Percentiles rank a stretch among this genome's conserved stretches.
Conservation (phyloP, 92 coral and sea anemone genomes). For the Epizoanthus illoricatus region DNA sequence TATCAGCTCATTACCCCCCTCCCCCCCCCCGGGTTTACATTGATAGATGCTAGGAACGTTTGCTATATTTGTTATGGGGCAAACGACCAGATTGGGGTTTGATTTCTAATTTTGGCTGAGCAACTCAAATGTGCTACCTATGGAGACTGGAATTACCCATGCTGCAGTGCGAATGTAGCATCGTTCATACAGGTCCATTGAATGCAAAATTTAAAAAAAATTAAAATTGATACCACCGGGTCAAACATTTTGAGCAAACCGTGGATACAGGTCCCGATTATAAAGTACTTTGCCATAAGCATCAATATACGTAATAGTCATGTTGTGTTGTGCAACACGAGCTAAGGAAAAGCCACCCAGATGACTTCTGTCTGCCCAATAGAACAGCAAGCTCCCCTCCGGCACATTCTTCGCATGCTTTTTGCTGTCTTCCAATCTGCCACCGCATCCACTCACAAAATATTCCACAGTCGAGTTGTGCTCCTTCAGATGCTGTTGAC, state of each 20-base stretch:
- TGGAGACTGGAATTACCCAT: no score
- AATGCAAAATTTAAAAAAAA: no score
- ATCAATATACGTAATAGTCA: conserved; percentile 69
- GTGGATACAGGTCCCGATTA: conserved; percentile 57
- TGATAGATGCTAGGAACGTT: no score
- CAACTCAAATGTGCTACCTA: no score
- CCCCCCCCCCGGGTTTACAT: no score
- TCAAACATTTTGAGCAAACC: conserved; percentile 10
- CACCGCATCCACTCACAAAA: conserved; percentile 84
- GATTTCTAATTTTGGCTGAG: no score
- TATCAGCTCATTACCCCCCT: no score
- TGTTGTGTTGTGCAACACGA: conserved; percentile 53
- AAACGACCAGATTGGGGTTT: no score
- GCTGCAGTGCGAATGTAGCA: no score
- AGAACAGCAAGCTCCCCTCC: conserved; percentile 65
- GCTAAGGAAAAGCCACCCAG: conserved; percentile 83
- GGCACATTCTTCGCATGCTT: conserved; percentile 66
- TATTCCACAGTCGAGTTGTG: conserved; percentile 76
- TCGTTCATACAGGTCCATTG: no score
- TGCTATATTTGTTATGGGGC: no score
- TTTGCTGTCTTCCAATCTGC: conserved; percentile 50
- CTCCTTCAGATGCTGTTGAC: conserved; percentile 81
- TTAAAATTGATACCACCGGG: no score
- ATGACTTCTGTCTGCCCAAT: conserved; percentile 77
- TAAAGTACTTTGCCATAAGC: conserved; percentile 69